A percentile compares a stretch with the other conserved stretches of the same genome.
phyloP scores from a whole-genome alignment of 2,113 vertebrate species.

The Nibea albiflora region DNA sequence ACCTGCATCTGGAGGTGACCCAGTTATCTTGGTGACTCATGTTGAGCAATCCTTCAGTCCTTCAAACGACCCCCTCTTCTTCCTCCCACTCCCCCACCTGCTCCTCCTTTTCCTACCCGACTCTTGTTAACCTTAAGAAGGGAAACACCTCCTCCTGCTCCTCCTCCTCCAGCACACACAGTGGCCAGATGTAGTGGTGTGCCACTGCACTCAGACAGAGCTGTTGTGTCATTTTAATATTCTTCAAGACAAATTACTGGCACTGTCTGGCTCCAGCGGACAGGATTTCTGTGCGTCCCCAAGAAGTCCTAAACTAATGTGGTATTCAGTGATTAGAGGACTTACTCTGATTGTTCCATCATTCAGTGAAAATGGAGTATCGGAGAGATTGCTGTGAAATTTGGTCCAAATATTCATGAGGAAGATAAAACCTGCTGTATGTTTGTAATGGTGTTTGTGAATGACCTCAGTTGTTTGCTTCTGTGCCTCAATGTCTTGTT shows the following conservation, averaged over 20 bases:
- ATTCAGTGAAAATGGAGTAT: not conserved
- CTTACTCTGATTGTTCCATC: not conserved
- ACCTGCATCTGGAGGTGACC: constrained; percentile 71
- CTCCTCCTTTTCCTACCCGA: constrained; percentile 18
- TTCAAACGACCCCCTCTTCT: constrained; percentile 72
- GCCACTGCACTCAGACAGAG: constrained; percentile 15
- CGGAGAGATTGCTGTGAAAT: too few species aligned
- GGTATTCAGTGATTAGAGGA: not conserved
- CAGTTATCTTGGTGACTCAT: constrained; percentile 64
- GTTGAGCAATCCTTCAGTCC: constrained; percentile 74
- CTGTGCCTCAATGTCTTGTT: too few species aligned
- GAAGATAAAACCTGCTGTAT: too few species aligned
- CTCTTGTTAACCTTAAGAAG: constrained; percentile 32
- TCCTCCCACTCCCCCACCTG: constrained; percentile 12
- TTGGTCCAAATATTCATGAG: too few species aligned
- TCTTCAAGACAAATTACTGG: constrained; percentile 3
- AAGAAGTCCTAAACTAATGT: not conserved
- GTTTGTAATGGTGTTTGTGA: too few species aligned
- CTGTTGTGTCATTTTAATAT: constrained; percentile 21
- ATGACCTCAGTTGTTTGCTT: too few species aligned
- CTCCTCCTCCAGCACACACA: not conserved
- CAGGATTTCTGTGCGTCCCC: not conserved
- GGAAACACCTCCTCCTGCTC: not conserved
- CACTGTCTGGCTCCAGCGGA: constrained; percentile 3
- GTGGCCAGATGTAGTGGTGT: constrained; percentile 39